Evolutionary conservation across 2,113 vertebrate species (phyloP).

Genomic region (Poicephalus gulielmi): DNA sequence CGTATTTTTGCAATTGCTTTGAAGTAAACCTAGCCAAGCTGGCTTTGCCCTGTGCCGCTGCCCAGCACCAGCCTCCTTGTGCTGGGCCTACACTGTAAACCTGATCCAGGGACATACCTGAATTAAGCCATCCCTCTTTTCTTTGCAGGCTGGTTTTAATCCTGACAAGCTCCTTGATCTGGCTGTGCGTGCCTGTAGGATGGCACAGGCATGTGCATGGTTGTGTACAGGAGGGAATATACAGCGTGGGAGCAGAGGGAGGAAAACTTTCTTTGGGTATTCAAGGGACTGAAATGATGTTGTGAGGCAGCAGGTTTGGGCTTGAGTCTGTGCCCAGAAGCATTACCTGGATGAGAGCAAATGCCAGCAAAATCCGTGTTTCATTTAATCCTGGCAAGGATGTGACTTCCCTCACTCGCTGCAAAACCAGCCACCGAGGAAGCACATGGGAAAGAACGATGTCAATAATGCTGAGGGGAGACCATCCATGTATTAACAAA

Average conservation of each 20-base stretch:
- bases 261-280: background rate
- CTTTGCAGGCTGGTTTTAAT: background rate
- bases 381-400: background rate
- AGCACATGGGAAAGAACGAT: accelerated
- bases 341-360: background rate
- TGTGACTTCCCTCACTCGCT: accelerated
- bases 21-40: background rate
- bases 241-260: background rate
- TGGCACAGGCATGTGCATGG: background rate
- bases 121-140: background rate
- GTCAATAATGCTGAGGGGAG: background rate
- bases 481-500: accelerated
- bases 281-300: background rate
- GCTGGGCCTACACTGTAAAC: accelerated
- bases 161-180: accelerated
- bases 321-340: background rate
- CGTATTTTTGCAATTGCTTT: background rate
- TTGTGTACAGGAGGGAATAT: accelerated
- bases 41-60: background rate
- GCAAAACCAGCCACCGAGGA: background rate
- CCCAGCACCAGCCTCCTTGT: background rate
- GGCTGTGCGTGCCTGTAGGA: background rate
- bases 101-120: accelerated
- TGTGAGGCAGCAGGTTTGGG: background rate
- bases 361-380: background rate